Percentiles rank a stretch among this genome's conserved stretches.
Conservation (phyloP, 1,140 invertebrate species). For the Bombus pascuorum region DNA sequence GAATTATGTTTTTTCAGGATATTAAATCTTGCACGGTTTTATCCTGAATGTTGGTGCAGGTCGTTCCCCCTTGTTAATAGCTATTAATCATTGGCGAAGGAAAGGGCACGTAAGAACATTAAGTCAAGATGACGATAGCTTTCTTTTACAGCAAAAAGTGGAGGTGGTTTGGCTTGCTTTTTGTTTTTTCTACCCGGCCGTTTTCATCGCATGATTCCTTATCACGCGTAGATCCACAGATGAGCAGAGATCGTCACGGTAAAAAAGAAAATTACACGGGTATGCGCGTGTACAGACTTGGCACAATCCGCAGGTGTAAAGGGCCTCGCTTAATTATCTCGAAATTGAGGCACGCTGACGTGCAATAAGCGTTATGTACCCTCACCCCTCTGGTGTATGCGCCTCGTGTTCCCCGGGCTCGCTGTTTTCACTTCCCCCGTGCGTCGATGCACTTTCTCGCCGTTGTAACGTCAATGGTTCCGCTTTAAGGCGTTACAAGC, state of each 20-base stretch:
- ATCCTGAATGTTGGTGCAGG: constrained; percentile 10
- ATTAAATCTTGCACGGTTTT: constrained; percentile 35
- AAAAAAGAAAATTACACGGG: constrained; percentile 59
- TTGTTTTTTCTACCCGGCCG: neutral
- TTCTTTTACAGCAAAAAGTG: constrained; percentile 54
- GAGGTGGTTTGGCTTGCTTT: constrained; percentile 50
- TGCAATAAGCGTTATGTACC: constrained; percentile 76
- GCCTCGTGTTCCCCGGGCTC: neutral
- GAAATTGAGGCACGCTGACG: constrained; percentile 77
- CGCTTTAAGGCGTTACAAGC: constrained; percentile 58
- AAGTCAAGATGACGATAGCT: constrained; percentile 53
- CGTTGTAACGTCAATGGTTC: constrained; percentile 60
- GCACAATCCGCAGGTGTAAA: constrained; percentile 67
- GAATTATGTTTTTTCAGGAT: constrained; percentile 17
- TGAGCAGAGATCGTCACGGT: constrained; percentile 62
- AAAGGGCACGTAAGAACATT: constrained; percentile 52
- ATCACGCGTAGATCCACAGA: constrained; percentile 37
- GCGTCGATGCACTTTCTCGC: constrained; percentile 37
- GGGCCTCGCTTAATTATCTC: constrained; percentile 74
- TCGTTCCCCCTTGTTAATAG: constrained; percentile 45
- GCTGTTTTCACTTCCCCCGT: constrained; percentile 18
- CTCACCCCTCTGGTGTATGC: neutral
- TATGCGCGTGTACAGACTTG: constrained; percentile 53
- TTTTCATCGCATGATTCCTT: constrained; percentile 53
- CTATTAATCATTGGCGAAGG: constrained; percentile 41